Evolutionary conservation across 2,888 invertebrate species (phyloP), one percentile per base, ranked within the genome.

Genomic region (Hyposoter didymator): DNA sequence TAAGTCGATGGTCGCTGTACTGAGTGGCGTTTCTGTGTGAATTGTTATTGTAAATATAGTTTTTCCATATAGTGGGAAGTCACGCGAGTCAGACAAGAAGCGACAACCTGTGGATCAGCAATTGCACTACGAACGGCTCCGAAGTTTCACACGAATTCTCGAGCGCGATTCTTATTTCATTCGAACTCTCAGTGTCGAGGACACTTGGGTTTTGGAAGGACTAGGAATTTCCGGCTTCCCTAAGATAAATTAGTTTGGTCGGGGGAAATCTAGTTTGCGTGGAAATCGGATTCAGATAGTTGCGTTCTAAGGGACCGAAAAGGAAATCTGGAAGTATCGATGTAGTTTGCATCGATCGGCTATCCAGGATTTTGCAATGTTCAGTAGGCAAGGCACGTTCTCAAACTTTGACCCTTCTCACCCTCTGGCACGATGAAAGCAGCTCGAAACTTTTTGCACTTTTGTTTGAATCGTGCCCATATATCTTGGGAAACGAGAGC

Each of bases 51-150:
- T 4, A 35, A 35, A 35, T 2, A 35, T 35, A 35, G 35, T 35
- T 39, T 39, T 8, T 39, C 8, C 39, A 39, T 5, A 39, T 5
- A 39, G 39, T 39, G 39, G 39, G 39, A 39, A 1, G 8, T 39
- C 39, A 10, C 8, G 39, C 1, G 39, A 39, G 8, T 39, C 39
- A 8, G 8, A 8, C 39, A 39, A 39, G 39, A 39, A 8, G 7
- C 89, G 88, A 87, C 90, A 90, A 90, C 90, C 90, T 90, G 90
- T 90, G 89, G 89, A 89, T 89, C 79, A 73, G 85, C 78, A 70
- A 82, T 82, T 76, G 28, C 2, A 49, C 28, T 39, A 10, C n/a
- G 49, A 19, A 12, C 35, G 67, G 10, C n/a, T 19, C 59, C 7
- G 4, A 45, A 67, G 67, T 75, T 75, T 64, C 43, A 14, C 43